Evolutionary conservation across 1,140 invertebrate genomes (phyloP), one percentile per base, ranked within the genome.

Genomic region (Bicyclus anynana): DNA sequence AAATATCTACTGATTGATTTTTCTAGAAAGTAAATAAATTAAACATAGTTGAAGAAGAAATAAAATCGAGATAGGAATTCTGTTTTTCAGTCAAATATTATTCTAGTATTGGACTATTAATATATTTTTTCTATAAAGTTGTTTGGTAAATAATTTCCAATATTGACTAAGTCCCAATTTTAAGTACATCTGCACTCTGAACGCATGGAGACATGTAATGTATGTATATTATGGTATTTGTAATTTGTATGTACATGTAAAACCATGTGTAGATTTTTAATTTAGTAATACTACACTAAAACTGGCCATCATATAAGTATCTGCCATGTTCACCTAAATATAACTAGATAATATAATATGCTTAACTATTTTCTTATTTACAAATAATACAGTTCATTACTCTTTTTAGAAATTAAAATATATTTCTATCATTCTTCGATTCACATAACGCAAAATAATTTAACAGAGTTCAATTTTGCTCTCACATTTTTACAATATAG

Each of bases 221-320:
- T 33, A 33, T 33, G 29, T 40, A 53, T 53, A 26, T 42, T 44
- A 47, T 61, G 52, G 63, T 66, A 72, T 74, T 64, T 79, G 59
- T 70, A 67, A 74, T 82, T 76, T 80, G 67, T 85, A 86, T 89
- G 77, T 89, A 90, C 87, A 90, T 89, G 87, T 89, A 89, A 89
- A 89, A 89, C 87, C 89, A 87, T 87, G 81, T 86, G 80, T 88
- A 84, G 87, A 89, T 83, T 84, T 85, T 88, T 87, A 88, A 79
- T 89, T 90, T 89, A 89, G 85, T 90, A 89, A 89, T 88, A 89
- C 89, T 89, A 90, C 82, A 79, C 87, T 90, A 90, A 74, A 89
- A 90, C 89, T 90, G 89, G 89, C 89, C 89, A 73, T 90, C 84
- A 80, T 89, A 90, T 89, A 90, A 90, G 87, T 90, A 90, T 90